These are phyloP conservation scores for Chrysolina americana DNA, from an alignment of 2,888 invertebrate species.

Conservation along the genomic window DNA sequence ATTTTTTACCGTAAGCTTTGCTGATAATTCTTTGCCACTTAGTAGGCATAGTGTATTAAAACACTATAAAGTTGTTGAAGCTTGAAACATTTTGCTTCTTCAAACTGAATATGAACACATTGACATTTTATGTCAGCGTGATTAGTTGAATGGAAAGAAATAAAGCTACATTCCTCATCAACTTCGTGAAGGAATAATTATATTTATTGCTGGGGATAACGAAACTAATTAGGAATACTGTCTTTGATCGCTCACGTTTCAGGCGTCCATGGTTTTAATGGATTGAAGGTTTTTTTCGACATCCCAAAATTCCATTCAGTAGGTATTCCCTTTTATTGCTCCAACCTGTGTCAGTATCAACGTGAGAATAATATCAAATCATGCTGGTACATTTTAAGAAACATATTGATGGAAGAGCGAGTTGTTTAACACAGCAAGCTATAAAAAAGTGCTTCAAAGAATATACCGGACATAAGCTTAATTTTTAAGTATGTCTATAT, in stretches of 20 bases:
- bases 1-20: constrained; percentile 1
- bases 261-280: too few species aligned
- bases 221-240: background rate
- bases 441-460: too few species aligned
- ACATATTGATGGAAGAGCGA: too few species aligned
- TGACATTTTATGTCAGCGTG: constrained; percentile 15
- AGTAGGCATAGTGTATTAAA: constrained; percentile 10
- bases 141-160: constrained; percentile 2
- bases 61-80: constrained; percentile 23
- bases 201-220: background rate
- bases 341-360: too few species aligned
- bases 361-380: too few species aligned
- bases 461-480: too few species aligned
- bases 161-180: constrained; percentile 6
- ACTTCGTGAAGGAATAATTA: background rate
- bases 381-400: too few species aligned
- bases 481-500: background rate
- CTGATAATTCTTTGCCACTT: constrained; percentile 29
- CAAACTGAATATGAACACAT: constrained; percentile 27
- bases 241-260: background rate
- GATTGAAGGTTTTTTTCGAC: too few species aligned
- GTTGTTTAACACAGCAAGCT: too few species aligned
- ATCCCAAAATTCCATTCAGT: too few species aligned
- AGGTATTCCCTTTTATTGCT: too few species aligned
- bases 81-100: constrained; percentile 23